Conservation (phyloP, 1,140 invertebrate genomes). For the Saccostrea glomerata region DNA sequence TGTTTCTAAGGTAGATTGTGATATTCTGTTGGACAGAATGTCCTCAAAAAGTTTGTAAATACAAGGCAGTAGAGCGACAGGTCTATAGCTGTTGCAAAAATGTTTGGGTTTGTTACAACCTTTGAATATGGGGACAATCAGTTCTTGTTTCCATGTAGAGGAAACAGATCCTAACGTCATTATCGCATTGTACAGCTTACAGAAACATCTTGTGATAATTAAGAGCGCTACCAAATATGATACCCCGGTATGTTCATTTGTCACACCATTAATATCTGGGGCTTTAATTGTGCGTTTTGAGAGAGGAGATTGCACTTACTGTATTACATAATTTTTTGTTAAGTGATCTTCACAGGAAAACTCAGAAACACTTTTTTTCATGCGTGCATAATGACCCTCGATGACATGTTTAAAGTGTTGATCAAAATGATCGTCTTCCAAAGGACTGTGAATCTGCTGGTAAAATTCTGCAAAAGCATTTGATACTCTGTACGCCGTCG, state of each 20-base stretch:
- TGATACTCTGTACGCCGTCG: not conserved
- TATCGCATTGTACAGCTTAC: constrained; percentile 38
- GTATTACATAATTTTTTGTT: not conserved
- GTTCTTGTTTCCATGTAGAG: constrained; percentile 3
- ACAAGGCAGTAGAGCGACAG: constrained; percentile 23
- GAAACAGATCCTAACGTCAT: not conserved
- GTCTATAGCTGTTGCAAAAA: constrained; percentile 30
- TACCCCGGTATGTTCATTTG: not conserved
- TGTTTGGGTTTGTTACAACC: constrained; percentile 31
- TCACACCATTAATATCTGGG: not conserved
- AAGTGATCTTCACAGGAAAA: too few relatives aligned
- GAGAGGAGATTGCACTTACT: not conserved
- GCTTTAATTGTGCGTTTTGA: constrained; percentile 34
- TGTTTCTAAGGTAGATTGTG: not conserved
- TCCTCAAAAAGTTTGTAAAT: not conserved
- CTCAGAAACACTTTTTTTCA: too few relatives aligned
- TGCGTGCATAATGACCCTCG: too few relatives aligned
- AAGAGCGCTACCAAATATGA: not conserved
- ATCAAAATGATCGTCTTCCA: not conserved
- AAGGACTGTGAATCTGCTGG: not conserved
- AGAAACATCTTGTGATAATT: not conserved
- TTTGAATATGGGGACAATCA: constrained; percentile 37
- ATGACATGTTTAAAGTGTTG: not conserved
- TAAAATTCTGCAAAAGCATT: constrained; percentile 13
- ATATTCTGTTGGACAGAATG: not conserved